phyloP scores from a whole-genome alignment of 1,140 invertebrate species.

The Calosoma granatense region DNA sequence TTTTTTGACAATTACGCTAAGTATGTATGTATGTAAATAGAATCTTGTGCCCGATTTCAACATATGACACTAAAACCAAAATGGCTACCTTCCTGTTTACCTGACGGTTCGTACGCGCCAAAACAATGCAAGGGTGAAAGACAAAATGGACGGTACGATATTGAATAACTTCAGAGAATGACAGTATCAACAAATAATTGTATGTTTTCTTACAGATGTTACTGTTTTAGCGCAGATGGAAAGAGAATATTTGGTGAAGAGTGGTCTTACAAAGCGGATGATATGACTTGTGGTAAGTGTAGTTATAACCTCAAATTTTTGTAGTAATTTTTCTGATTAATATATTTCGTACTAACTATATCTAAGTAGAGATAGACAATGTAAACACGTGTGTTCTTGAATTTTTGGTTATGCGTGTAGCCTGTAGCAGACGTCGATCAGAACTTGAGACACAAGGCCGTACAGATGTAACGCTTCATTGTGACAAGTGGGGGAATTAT shows the following conservation, averaged over 20 bases:
- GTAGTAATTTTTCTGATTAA: slow-evolving; percentile 6
- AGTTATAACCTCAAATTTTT: background rate
- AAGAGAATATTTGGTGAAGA: slow-evolving; percentile 45
- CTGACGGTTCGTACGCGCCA: slow-evolving; percentile 41
- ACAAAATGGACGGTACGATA: slow-evolving; percentile 38
- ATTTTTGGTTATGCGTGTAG: slow-evolving; percentile 29
- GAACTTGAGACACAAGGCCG: slow-evolving; percentile 35
- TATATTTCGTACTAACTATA: no score
- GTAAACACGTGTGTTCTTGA: no score
- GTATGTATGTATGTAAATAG: no score
- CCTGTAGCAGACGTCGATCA: slow-evolving; percentile 43
- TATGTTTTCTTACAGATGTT: slow-evolving; percentile 37
- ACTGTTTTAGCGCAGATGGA: slow-evolving; percentile 40
- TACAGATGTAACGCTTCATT: slow-evolving; percentile 41
- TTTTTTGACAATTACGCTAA: no score
- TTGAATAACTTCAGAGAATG: background rate
- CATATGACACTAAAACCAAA: slow-evolving; percentile 14
- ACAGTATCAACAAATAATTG: slow-evolving; percentile 7
- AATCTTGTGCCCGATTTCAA: background rate
- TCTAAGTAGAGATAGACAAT: no score
- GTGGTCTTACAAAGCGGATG: slow-evolving; percentile 37
- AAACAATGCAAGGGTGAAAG: slow-evolving; percentile 47
- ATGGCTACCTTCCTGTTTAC: slow-evolving; percentile 38
- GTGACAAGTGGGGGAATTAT: slow-evolving; percentile 45
- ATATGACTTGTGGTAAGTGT: slow-evolving; percentile 41